These are phyloP conservation scores for Limnephilus auricula DNA, from an alignment of 2,888 invertebrate genomes.

Conservation along the genomic window DNA sequence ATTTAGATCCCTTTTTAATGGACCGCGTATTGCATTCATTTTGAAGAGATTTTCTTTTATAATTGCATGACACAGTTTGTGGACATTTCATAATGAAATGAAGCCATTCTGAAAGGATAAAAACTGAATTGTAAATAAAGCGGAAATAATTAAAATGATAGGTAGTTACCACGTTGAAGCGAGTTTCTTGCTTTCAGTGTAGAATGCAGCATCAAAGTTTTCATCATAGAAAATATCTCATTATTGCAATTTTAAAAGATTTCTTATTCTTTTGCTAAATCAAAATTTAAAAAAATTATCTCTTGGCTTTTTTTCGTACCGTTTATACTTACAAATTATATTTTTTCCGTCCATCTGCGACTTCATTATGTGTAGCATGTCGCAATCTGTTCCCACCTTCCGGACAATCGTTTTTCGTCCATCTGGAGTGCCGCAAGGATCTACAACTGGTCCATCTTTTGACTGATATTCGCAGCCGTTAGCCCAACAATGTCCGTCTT, in stretches of 20 bases:
- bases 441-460: conserved; percentile 35
- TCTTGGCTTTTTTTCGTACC: background rate
- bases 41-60: background rate
- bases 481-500: conserved; percentile 53
- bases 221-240: background rate
- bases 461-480: conserved; percentile 38
- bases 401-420: background rate
- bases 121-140: background rate
- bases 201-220: background rate
- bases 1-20: background rate
- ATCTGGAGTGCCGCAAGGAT: conserved; percentile 28
- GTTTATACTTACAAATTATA: background rate
- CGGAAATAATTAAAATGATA: background rate
- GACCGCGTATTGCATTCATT: background rate
- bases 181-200: background rate
- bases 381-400: conserved; percentile 23
- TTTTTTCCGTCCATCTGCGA: background rate
- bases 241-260: background rate
- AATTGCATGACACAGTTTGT: background rate
- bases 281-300: background rate
- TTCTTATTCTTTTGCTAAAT: background rate
- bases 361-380: background rate
- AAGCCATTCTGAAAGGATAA: background rate
- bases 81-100: background rate
- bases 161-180: background rate